Evolutionary conservation across 2,888 invertebrate genomes (phyloP).

Genomic region (Melikaiella ostensackeni): DNA sequence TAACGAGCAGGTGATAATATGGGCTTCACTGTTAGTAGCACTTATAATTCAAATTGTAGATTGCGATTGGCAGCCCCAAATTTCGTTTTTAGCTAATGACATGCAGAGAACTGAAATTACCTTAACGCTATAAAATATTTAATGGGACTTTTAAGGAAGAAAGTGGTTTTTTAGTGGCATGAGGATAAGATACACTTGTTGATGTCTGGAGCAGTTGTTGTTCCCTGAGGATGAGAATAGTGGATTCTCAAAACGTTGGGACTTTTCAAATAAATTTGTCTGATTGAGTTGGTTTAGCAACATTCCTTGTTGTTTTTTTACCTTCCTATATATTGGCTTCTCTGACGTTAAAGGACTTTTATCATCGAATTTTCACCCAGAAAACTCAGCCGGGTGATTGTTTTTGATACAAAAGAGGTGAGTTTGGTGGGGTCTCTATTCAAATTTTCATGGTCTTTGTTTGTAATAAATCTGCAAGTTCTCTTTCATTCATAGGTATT

Average conservation of each 20-base stretch:
- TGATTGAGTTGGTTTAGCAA: too few relatives aligned
- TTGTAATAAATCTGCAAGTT: conserved; percentile 31
- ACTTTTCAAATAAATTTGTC: too few relatives aligned
- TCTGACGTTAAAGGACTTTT: too few relatives aligned
- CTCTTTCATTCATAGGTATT: background rate
- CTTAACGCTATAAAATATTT: conserved; percentile 7
- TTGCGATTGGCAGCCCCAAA: background rate
- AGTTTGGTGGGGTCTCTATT: background rate
- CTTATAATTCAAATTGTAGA: conserved; percentile 6
- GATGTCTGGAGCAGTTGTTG: conserved; percentile 21
- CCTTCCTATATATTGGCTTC: too few relatives aligned
- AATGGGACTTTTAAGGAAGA: conserved; percentile 2
- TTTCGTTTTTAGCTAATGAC: conserved; percentile 10
- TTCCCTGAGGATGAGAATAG: background rate
- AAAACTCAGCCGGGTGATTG: background rate
- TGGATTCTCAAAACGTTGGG: too few relatives aligned
- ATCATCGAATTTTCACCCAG: background rate
- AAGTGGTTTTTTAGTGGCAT: background rate
- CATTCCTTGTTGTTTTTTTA: too few relatives aligned
- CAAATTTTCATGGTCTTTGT: conserved; percentile 4
- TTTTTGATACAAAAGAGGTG: conserved; percentile 4
- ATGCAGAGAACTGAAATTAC: conserved; percentile 5
- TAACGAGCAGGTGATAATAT: conserved; percentile 42
- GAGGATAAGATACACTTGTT: conserved; percentile 5
- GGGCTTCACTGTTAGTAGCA: conserved; percentile 40